These are phyloP conservation scores for Neoitamus cyanurus DNA, from an alignment of 2,888 invertebrate genomes.

Conservation along the genomic window DNA sequence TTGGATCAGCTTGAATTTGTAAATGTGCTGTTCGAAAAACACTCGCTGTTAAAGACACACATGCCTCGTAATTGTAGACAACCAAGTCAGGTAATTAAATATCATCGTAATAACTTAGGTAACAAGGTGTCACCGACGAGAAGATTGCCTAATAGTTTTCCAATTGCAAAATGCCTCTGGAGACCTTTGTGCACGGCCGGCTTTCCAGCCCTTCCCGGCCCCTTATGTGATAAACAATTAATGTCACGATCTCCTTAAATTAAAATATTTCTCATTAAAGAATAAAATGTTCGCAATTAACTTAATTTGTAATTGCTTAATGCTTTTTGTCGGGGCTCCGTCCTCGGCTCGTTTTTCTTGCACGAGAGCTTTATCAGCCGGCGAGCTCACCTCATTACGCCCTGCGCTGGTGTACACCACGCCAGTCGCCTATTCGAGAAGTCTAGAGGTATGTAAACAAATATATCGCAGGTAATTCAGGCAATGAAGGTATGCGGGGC, in stretches of 20 bases:
- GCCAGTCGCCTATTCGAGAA: not conserved
- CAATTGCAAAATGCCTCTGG: not conserved
- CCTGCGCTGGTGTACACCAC: not conserved
- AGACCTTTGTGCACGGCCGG: not conserved
- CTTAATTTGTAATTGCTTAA: slow-evolving; percentile 63
- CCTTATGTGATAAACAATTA: slow-evolving; percentile 58
- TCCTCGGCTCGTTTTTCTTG: slow-evolving; percentile 29
- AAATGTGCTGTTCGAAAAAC: no score
- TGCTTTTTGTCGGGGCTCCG: slow-evolving; percentile 56
- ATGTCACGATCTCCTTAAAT: slow-evolving; percentile 62
- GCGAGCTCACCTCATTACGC: slow-evolving; percentile 21
- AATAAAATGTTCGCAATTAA: slow-evolving; percentile 62
- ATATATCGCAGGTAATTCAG: not conserved
- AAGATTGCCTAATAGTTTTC: not conserved
- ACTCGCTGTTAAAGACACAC: no score
- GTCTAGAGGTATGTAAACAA: not conserved
- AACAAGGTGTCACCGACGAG: not conserved
- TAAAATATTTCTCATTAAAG: slow-evolving; percentile 62
- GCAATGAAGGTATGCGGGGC: not conserved
- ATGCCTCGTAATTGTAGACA: no score
- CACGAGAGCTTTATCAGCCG: slow-evolving; percentile 24
- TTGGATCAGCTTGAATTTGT: no score
- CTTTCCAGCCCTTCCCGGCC: not conserved
- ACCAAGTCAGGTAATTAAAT: no score
- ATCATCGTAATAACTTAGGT: no score